Evolutionary conservation across 2,888 invertebrate genomes (phyloP).

Genomic region (Chrysomela aeneicollis): DNA sequence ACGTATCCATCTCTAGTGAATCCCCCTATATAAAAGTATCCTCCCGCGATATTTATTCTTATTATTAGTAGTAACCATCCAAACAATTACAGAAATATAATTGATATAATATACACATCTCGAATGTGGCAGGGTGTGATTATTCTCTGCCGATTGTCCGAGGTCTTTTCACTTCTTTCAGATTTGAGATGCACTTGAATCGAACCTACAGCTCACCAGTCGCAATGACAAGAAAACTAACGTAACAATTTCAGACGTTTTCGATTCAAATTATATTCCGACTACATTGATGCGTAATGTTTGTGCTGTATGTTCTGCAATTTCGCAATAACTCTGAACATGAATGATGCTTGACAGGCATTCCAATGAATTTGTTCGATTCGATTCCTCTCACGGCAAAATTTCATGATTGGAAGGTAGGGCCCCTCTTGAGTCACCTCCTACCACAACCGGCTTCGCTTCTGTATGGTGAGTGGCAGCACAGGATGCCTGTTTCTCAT

Average conservation of each 20-base stretch:
- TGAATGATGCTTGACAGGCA: no score
- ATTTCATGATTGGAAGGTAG: no score
- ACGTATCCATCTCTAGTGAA: conserved; percentile 29
- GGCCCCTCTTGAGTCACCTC: no score
- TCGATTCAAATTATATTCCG: background rate
- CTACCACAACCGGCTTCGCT: no score
- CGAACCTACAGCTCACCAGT: background rate
- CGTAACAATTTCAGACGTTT: background rate
- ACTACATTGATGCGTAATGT: background rate
- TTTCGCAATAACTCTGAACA: background rate
- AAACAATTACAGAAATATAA: conserved; percentile 2
- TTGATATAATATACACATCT: background rate
- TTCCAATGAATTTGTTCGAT: no score
- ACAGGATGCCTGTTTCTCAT: background rate
- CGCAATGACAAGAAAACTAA: background rate
- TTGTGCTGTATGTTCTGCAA: background rate
- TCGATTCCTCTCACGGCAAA: no score
- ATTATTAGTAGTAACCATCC: conserved; percentile 13
- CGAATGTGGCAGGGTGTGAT: conserved; percentile 5
- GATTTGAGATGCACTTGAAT: background rate
- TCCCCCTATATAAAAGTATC: conserved; percentile 29
- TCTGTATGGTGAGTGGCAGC: background rate
- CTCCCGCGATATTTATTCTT: conserved; percentile 28
- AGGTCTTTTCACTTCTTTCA: background rate
- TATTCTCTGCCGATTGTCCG: background rate